These are phyloP conservation scores for Cinara cedri DNA, from an alignment of 2,888 invertebrate species.

Conservation along the genomic window DNA sequence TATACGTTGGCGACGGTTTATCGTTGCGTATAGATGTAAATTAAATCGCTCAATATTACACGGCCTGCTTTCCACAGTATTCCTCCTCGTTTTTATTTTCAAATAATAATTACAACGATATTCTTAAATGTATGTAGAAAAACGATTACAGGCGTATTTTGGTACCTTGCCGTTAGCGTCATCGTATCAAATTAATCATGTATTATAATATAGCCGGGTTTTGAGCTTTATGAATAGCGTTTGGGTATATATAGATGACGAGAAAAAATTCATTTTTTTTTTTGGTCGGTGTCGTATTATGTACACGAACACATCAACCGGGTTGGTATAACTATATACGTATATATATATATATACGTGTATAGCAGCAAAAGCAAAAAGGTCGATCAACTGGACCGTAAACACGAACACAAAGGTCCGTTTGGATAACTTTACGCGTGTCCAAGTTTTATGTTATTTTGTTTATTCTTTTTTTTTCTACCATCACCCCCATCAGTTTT, in stretches of 20 bases:
- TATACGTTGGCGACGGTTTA: too few relatives aligned
- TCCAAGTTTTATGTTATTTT: conserved; percentile 54
- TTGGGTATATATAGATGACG: conserved; percentile 4
- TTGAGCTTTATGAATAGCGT: background rate
- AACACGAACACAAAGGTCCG: conserved; percentile 56
- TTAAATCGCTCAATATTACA: too few relatives aligned
- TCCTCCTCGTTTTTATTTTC: too few relatives aligned
- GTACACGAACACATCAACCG: conserved; percentile 28
- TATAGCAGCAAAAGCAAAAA: conserved; percentile 31
- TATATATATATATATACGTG: too few relatives aligned
- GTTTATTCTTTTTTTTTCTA: conserved; percentile 37
- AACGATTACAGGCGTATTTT: too few relatives aligned
- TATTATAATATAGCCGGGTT: background rate
- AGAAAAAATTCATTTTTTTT: conserved; percentile 27
- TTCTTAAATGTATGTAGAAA: too few relatives aligned
- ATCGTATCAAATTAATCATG: background rate
- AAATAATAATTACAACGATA: too few relatives aligned
- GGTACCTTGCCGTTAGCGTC: too few relatives aligned
- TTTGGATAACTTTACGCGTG: conserved; percentile 56
- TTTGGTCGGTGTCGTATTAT: conserved; percentile 13
- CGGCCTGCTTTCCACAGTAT: too few relatives aligned
- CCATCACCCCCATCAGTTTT: conserved; percentile 29
- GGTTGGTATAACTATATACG: conserved; percentile 46
- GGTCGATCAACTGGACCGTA: conserved; percentile 56
- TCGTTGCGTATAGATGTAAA: too few relatives aligned